Evolutionary conservation across 2,113 vertebrate species (phyloP).

Genomic region (Corythaeola cristata): DNA sequence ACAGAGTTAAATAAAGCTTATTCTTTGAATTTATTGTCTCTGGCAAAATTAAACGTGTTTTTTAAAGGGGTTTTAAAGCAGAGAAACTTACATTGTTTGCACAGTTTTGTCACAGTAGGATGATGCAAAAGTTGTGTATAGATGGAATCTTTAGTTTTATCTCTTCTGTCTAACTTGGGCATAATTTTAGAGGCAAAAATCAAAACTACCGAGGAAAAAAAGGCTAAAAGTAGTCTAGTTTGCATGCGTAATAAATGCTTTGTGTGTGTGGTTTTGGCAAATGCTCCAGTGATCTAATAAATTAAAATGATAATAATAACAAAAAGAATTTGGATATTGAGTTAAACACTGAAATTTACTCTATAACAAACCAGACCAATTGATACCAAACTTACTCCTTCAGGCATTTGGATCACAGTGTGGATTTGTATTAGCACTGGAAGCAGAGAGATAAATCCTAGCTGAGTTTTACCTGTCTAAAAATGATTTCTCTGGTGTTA

Average conservation of each 20-base stretch:
- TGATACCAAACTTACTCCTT: background rate
- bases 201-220: background rate
- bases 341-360: conserved; percentile 2
- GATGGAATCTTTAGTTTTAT: background rate
- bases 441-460: background rate
- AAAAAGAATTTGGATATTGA: background rate
- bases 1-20: background rate
- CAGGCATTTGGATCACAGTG: background rate
- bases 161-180: background rate
- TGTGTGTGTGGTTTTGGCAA: conserved; percentile 8
- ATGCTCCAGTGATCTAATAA: background rate
- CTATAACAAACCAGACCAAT: background rate
- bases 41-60: background rate
- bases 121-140: background rate
- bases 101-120: background rate
- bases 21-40: background rate
- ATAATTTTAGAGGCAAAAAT: background rate
- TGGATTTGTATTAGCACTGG: background rate
- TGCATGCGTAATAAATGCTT: background rate
- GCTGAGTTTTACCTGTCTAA: background rate
- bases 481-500: background rate
- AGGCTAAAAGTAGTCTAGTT: background rate
- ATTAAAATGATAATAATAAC: background rate
- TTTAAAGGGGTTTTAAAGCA: background rate
- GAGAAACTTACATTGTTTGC: background rate